Conservation (phyloP, 2,113 vertebrate species). For the Myodes glareolus region DNA sequence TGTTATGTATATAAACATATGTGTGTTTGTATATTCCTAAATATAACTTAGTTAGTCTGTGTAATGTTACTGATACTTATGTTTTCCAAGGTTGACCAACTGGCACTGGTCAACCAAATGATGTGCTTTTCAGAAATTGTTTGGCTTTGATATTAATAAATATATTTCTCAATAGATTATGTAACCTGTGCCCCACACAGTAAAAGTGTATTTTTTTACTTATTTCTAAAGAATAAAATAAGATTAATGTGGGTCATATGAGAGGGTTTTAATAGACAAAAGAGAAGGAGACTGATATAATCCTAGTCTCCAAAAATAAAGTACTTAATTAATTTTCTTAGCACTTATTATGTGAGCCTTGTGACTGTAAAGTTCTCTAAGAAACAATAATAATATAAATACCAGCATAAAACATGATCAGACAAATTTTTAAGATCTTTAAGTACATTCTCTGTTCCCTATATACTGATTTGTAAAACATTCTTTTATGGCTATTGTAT, state of each 20-base stretch:
- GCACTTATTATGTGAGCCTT: neutral
- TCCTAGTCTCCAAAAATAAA: neutral
- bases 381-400: neutral
- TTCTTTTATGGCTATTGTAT: neutral
- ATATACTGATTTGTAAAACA: neutral
- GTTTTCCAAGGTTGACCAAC: neutral
- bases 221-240: neutral
- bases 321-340: neutral
- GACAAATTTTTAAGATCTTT: neutral
- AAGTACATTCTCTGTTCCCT: neutral
- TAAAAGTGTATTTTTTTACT: neutral
- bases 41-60: neutral
- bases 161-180: neutral
- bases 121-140: neutral
- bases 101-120: neutral
- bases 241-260: neutral
- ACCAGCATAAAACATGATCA: neutral
- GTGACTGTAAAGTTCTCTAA: neutral
- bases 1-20: too few species aligned
- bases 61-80: neutral
- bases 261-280: neutral
- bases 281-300: neutral
- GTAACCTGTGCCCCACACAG: neutral
- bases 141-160: neutral
- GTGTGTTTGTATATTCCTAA: neutral